Evolutionary conservation across 1,140 invertebrate species (phyloP).

Genomic region (Venturia canescens): DNA sequence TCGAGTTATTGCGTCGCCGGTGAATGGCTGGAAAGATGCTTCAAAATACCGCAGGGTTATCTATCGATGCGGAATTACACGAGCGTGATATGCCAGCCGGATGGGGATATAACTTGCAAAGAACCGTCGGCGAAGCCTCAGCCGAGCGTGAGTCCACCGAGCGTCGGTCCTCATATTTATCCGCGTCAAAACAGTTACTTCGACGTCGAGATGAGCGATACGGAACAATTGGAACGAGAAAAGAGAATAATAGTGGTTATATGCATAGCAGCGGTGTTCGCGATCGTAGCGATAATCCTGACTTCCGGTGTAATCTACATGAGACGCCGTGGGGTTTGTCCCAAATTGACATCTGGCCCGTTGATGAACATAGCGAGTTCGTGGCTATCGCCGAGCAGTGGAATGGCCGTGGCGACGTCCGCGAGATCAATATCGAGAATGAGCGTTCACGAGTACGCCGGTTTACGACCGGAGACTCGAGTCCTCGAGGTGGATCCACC

Average conservation of each 20-base stretch:
- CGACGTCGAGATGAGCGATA: slow-evolving; percentile 73
- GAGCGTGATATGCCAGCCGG: slow-evolving; percentile 77
- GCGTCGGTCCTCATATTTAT: slow-evolving; percentile 72
- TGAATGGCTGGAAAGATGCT: slow-evolving; percentile 79
- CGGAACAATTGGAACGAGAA: slow-evolving; percentile 71
- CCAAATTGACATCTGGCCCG: slow-evolving; percentile 69
- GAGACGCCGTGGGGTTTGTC: slow-evolving; percentile 77
- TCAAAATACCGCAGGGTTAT: slow-evolving; percentile 80
- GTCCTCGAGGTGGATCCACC: slow-evolving; percentile 67
- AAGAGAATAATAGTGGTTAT: slow-evolving; percentile 75
- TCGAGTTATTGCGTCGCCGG: slow-evolving; percentile 82
- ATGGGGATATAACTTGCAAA: slow-evolving; percentile 69
- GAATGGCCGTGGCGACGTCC: slow-evolving; percentile 74
- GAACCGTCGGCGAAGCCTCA: slow-evolving; percentile 62
- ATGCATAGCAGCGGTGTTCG: slow-evolving; percentile 75
- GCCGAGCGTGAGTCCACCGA: slow-evolving; percentile 70
- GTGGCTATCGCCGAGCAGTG: slow-evolving; percentile 69
- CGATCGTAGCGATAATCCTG: slow-evolving; percentile 75
- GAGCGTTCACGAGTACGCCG: slow-evolving; percentile 82
- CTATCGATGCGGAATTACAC: slow-evolving; percentile 81
- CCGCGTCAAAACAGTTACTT: slow-evolving; percentile 70
- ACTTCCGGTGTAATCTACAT: slow-evolving; percentile 78
- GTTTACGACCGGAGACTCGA: slow-evolving; percentile 76
- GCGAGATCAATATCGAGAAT: slow-evolving; percentile 80
- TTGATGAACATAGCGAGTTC: slow-evolving; percentile 68